Conservation (phyloP, 1,140 invertebrate genomes). For the Cyrtorhinus lividipennis region DNA sequence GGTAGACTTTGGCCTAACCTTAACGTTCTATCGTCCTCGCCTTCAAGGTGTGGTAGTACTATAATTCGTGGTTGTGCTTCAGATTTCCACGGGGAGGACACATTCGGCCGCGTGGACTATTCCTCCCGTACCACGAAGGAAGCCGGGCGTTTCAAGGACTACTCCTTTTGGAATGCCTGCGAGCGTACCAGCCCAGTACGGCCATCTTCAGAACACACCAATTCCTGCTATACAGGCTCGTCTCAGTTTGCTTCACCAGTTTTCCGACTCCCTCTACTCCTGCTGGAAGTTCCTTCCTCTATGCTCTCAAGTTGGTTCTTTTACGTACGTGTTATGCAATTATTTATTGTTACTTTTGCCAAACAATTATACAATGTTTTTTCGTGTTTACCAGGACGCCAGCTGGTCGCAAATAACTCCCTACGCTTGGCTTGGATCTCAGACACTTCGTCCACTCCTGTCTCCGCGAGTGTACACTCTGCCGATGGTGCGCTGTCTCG, state of each 20-base stretch:
- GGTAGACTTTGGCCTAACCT: no score
- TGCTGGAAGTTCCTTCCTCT: constrained; percentile 47
- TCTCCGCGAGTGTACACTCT: constrained; percentile 46
- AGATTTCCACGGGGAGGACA: constrained; percentile 44
- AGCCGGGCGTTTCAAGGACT: constrained; percentile 33
- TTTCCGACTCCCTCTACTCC: constrained; percentile 46
- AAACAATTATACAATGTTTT: background rate
- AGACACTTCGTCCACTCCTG: constrained; percentile 37
- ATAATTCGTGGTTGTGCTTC: no score
- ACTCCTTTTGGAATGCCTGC: constrained; percentile 39
- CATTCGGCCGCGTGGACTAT: constrained; percentile 51
- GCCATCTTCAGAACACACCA: constrained; percentile 35
- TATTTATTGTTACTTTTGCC: background rate
- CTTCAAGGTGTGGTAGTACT: no score
- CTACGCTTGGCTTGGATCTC: constrained; percentile 33
- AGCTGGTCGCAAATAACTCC: constrained; percentile 30
- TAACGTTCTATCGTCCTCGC: no score
- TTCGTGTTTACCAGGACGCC: constrained; percentile 26
- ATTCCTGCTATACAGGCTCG: constrained; percentile 38
- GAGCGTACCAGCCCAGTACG: constrained; percentile 41
- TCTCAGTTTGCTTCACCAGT: constrained; percentile 42
- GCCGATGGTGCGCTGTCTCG: constrained; percentile 45
- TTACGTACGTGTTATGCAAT: background rate
- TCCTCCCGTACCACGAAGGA: constrained; percentile 33
- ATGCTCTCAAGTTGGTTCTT: constrained; percentile 28